A percentile compares a stretch with the other conserved stretches of the same genome.
These are phyloP conservation scores for Leucoma salicis DNA, from an alignment of 2,888 invertebrate genomes.

Conservation along the genomic window DNA sequence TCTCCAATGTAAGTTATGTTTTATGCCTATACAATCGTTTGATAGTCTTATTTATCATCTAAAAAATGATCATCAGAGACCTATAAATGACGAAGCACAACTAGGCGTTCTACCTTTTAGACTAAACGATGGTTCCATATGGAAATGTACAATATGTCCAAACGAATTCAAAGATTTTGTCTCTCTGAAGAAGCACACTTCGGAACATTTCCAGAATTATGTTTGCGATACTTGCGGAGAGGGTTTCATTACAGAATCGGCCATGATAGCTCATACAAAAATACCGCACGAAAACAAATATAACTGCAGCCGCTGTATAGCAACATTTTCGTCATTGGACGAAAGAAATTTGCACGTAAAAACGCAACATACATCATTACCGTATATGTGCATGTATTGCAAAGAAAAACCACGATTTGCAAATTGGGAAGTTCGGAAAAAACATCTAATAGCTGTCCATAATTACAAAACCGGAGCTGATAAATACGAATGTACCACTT, in stretches of 20 bases:
- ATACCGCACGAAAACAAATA: constrained; percentile 74
- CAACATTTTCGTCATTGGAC: constrained; percentile 65
- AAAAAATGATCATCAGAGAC: constrained; percentile 67
- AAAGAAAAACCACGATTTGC: constrained; percentile 71
- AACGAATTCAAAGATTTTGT: constrained; percentile 71
- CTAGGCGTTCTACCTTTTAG: constrained; percentile 68
- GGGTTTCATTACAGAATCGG: constrained; percentile 73
- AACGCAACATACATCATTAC: constrained; percentile 67
- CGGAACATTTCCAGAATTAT: constrained; percentile 72
- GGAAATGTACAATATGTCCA: constrained; percentile 72
- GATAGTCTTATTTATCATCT: constrained; percentile 63
- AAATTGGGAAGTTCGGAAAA: constrained; percentile 70
- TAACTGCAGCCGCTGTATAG: constrained; percentile 67
- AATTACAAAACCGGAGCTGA: constrained; percentile 69
- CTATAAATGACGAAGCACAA: constrained; percentile 63
- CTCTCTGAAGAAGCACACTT: constrained; percentile 68
- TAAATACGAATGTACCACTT: constrained; percentile 67
- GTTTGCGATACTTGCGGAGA: constrained; percentile 76
- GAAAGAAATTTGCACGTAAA: constrained; percentile 70
- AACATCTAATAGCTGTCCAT: constrained; percentile 69
- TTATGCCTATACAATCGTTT: constrained; percentile 56
- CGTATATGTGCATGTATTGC: constrained; percentile 71
- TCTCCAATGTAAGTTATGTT: constrained; percentile 71
- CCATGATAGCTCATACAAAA: constrained; percentile 71
- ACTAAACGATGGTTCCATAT: constrained; percentile 63